Conservation (phyloP, 2,113 vertebrate genomes). For the Drymodes brunneopygia region DNA sequence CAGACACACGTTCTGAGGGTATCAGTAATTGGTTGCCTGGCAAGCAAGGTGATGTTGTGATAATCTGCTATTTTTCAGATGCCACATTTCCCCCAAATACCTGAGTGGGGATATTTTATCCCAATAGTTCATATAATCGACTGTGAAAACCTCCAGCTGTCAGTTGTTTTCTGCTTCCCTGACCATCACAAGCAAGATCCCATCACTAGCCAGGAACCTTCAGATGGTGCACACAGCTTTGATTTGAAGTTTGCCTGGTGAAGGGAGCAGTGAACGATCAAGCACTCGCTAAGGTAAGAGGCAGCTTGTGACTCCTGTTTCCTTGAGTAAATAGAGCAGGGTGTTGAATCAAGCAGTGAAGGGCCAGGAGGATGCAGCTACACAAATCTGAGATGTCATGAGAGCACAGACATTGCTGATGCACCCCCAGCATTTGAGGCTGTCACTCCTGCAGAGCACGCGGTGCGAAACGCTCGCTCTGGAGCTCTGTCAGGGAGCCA, state of each 20-base stretch:
- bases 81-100: background rate
- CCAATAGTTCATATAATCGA: background rate
- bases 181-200: background rate
- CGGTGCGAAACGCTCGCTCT: background rate
- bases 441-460: background rate
- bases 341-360: slow-evolving; percentile 39
- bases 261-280: background rate
- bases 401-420: background rate
- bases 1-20: background rate
- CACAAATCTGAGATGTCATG: background rate
- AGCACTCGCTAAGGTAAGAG: background rate
- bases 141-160: background rate
- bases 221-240: background rate
- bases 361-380: slow-evolving; percentile 32
- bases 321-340: slow-evolving; percentile 33
- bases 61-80: background rate
- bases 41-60: background rate
- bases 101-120: background rate
- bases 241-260: background rate
- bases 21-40: background rate
- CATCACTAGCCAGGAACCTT: background rate
- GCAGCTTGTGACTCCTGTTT: background rate
- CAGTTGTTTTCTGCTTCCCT: background rate
- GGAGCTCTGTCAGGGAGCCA: background rate
- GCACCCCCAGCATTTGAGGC: background rate